These are phyloP conservation scores for Meteorus cinctellus DNA, from an alignment of 2,888 invertebrate species.

Conservation along the genomic window DNA sequence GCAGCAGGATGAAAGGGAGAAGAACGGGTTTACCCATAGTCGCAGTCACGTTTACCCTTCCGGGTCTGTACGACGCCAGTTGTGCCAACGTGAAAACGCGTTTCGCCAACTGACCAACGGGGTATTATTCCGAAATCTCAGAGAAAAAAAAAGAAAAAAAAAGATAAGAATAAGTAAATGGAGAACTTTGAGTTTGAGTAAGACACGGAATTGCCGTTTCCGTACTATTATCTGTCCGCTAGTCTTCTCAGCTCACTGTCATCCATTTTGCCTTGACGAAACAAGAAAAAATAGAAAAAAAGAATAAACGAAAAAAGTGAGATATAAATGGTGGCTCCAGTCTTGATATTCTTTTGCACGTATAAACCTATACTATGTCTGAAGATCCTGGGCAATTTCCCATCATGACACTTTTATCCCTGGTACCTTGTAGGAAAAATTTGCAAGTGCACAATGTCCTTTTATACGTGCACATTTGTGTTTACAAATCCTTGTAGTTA, in stretches of 20 bases:
- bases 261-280: conserved; percentile 12
- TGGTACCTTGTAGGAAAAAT: neutral
- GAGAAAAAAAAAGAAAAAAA: neutral
- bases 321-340: neutral
- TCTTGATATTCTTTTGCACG: neutral
- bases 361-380: conserved; percentile 7
- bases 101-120: conserved; percentile 33
- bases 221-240: conserved; percentile 37
- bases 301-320: neutral
- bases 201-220: conserved; percentile 29
- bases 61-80: conserved; percentile 27
- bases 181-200: conserved; percentile 22
- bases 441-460: neutral
- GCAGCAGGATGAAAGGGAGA: neutral
- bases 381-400: neutral
- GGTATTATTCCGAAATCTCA: conserved; percentile 47
- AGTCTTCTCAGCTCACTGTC: conserved; percentile 3
- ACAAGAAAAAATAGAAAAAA: neutral
- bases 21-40: conserved; percentile 13
- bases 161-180: conserved; percentile 11
- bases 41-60: conserved; percentile 42
- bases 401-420: conserved; percentile 7
- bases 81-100: conserved; percentile 34
- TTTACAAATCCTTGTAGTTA: neutral
- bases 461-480: neutral